These are phyloP conservation scores for sheep (Ovis aries) DNA, from an alignment of 2,113 vertebrate genomes.

Conservation along the genomic window ARS-UI_Ramb_v3.0 NC_056074.1:14535001-14535500, in stretches of 20 bases:
- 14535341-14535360: not conserved
- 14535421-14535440: not conserved
- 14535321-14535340: not conserved
- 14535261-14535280: not conserved
- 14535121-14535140: not conserved
- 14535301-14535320: not conserved
- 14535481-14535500: not conserved
- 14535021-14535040: not conserved
- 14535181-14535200: not conserved
- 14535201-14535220: not conserved
- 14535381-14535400: not conserved
- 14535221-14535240: not conserved
- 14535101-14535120: not conserved
- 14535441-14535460: not conserved
- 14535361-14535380: not conserved
- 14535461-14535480: not conserved
- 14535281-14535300: not conserved
- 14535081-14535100: not conserved
- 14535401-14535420: not conserved
- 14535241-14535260: not conserved
- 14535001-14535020: not conserved
- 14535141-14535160: not conserved
- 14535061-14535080: not conserved
- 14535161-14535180: not conserved
- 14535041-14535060: not conserved